Conservation (phyloP, 2,113 vertebrate genomes). For the Antennarius striatus region DNA sequence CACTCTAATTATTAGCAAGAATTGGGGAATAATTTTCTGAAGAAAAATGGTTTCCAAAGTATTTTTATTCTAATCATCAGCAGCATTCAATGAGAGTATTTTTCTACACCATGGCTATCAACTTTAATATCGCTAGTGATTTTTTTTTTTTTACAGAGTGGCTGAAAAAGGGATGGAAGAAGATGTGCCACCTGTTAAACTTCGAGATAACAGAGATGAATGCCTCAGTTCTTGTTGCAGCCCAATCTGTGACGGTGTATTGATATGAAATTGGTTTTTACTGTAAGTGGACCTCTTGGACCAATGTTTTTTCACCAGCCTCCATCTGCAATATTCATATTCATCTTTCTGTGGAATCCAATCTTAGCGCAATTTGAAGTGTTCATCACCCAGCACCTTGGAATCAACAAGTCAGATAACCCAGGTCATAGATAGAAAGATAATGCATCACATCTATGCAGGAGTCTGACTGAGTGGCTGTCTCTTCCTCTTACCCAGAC, state of each 20-base stretch:
- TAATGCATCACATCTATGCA: constrained; percentile 7
- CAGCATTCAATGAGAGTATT: background rate
- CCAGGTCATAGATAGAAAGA: constrained; percentile 25
- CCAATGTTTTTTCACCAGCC: constrained; percentile 45
- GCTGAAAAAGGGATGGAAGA: constrained; percentile 20
- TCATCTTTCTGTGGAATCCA: constrained; percentile 58
- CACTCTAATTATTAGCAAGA: too few relatives aligned
- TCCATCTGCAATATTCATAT: constrained; percentile 59
- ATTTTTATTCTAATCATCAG: constrained; percentile 10
- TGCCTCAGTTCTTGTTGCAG: constrained; percentile 16
- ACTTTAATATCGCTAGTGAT: constrained; percentile 38
- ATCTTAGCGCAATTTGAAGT: constrained; percentile 61
- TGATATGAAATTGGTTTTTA: constrained; percentile 66
- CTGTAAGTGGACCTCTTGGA: constrained; percentile 42
- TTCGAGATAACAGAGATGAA: constrained; percentile 36
- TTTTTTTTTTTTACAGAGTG: constrained; percentile 38
- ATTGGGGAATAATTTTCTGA: constrained; percentile 14
- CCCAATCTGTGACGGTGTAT: constrained; percentile 49
- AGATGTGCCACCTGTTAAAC: constrained; percentile 30
- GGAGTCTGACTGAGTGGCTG: constrained; percentile 13
- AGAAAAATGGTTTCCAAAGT: constrained; percentile 6
- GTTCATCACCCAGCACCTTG: constrained; percentile 42
- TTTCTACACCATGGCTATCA: constrained; percentile 37
- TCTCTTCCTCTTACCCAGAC: constrained; percentile 12
- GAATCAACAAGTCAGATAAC: constrained; percentile 62